Base-by-base conservation (phyloP, 2,888 invertebrate species). In the Aporophyla lueneburgensis region DNA sequence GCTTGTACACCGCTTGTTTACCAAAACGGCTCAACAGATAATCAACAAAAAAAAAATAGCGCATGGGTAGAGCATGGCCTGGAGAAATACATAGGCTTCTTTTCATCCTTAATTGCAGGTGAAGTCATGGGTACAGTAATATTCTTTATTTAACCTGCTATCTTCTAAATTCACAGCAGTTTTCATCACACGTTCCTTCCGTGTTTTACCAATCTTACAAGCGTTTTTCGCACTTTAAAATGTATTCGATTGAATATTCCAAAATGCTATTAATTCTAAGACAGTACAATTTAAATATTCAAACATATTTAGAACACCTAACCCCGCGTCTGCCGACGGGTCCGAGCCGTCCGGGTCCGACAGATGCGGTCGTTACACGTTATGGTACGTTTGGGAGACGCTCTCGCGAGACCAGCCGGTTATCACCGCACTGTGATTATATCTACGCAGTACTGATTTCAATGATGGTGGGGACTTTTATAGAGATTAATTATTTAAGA, bases 321-420 rank as follows among this genome's bases (percentile, higher is more conserved):
- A 85, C 87, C 85, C 78, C 54, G 76, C 77, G 73, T 51, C 54
- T 12, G 71, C 81, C 80, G 69, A 24, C 82, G 87, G 83, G 80
- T 79, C 59, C 76, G 70, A 75, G 43, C n/a, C 71, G 81, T 62
- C 86, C 74, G 69, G 75, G 65, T 79, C 76, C 87, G 89, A 93
- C 95, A 95, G 95, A 95, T 95, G 95, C 92, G 93, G 90, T 92
- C 93, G 94, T 95, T 95, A 93, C 87, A 88, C 89, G 83, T 93
- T 94, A 95, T 92, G 91, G 90, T 86, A 82, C 95, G 88, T 91
- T 86, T 79, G 95, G 95, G 95, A 95, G 81, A 82, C 69, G 77
- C 80, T 90, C 93, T 92, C 93, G 76, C 61, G 93, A 93, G 93
- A 90, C 86, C 78, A 61, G 19, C 56, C 68, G 74, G 73, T 74